Percentiles rank a stretch among this genome's conserved stretches.
These are phyloP conservation scores for Tetranychus truncatus DNA, from an alignment of 2,888 invertebrate species.

Conservation along the genomic window DNA sequence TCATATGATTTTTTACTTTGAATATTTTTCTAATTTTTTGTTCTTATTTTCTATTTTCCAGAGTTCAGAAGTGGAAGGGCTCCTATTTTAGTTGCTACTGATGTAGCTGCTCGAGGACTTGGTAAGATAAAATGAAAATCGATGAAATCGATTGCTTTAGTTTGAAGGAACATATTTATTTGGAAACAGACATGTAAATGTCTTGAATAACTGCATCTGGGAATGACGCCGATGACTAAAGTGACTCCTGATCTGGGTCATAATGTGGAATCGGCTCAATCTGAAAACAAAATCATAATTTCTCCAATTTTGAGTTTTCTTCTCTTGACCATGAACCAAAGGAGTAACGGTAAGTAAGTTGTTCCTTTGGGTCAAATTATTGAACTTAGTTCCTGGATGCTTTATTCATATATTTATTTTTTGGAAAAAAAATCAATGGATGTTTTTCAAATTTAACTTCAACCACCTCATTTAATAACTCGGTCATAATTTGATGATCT, in stretches of 20 bases:
- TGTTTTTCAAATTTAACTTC: not conserved
- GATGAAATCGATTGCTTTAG: no score
- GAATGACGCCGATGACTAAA: no score
- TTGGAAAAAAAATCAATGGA: no score
- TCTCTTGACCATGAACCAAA: not conserved
- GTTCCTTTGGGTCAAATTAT: not conserved
- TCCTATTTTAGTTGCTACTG: slow-evolving; percentile 77
- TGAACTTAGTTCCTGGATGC: not conserved
- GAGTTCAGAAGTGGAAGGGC: slow-evolving; percentile 63
- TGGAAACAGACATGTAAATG: no score
- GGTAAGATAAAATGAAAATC: not conserved
- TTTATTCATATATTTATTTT: not conserved
- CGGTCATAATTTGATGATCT: no score
- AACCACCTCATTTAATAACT: not conserved
- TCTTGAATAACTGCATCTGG: no score
- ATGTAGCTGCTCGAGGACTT: slow-evolving; percentile 76
- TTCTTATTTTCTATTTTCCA: slow-evolving; percentile 27
- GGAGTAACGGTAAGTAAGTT: slow-evolving; percentile 1
- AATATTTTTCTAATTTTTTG: slow-evolving; percentile 13
- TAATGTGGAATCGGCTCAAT: no score
- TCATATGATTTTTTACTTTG: not conserved
- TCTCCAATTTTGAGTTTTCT: not conserved
- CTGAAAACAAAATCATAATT: no score
- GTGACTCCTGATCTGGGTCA: no score
- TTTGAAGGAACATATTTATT: no score